phyloP scores from a whole-genome alignment of 2,113 vertebrate species.

The Menura novaehollandiae region DNA sequence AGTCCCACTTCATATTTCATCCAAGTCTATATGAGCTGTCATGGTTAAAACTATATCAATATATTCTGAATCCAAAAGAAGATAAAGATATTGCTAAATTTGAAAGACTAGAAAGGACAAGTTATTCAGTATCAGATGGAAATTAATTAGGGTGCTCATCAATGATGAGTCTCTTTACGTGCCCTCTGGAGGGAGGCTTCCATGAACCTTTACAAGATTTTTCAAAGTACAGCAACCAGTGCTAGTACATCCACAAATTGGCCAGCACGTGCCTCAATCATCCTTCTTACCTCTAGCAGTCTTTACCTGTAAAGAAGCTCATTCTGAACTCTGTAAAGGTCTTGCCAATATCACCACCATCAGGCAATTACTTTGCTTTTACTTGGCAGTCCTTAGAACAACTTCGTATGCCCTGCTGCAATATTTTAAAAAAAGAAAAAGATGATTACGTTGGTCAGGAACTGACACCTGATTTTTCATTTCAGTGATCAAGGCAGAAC shows the following conservation, averaged over 20 bases:
- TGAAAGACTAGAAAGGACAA: not conserved
- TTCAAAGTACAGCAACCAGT: not conserved
- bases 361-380: not conserved
- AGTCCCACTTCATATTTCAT: not conserved
- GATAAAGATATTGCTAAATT: not conserved
- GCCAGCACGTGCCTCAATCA: not conserved
- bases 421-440: not conserved
- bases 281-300: not conserved
- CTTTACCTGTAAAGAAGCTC: not conserved
- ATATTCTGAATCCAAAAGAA: not conserved
- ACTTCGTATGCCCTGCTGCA: not conserved
- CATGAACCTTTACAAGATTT: not conserved
- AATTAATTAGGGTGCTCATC: not conserved
- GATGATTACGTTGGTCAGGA: not conserved
- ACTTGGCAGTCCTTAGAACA: not conserved
- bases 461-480: not conserved
- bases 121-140: not conserved
- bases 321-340: not conserved
- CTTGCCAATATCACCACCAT: not conserved
- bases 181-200: not conserved
- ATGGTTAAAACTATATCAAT: not conserved
- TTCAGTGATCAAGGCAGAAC: not conserved
- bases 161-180: accelerated
- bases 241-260: not conserved
- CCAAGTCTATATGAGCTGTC: not conserved